Evolutionary conservation across 2,797 vertebrate species (phyloP).

Genomic region (Lagocephalus sceleratus): DNA sequence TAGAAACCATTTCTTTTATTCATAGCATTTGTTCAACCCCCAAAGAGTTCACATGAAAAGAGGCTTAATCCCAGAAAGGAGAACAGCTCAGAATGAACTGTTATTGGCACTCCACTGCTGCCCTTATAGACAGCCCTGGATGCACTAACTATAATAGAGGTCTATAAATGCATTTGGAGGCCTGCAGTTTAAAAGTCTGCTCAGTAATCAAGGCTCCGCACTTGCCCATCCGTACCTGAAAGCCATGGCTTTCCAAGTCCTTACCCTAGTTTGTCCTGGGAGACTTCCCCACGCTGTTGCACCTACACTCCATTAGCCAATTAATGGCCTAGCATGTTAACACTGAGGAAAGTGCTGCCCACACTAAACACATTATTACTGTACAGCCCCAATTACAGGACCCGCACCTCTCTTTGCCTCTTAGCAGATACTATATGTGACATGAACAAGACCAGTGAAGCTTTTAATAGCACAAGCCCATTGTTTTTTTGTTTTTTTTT

Average conservation of each 20-base stretch:
- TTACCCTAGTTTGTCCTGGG: constrained; percentile 23
- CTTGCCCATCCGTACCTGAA: constrained; percentile 18
- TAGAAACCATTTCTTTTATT: neutral
- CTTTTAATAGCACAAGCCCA: constrained; percentile 33
- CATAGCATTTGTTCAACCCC: too few species aligned
- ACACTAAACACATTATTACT: constrained; percentile 69
- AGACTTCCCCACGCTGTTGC: constrained; percentile 40
- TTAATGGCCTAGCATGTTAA: constrained; percentile 73
- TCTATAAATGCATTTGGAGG: neutral
- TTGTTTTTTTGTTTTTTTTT: neutral
- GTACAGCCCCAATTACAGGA: constrained; percentile 59
- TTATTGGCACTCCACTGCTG: too few species aligned
- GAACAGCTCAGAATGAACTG: too few species aligned
- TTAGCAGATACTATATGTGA: constrained; percentile 28
- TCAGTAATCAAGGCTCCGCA: constrained; percentile 27
- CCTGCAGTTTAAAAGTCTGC: neutral
- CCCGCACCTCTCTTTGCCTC: constrained; percentile 43
- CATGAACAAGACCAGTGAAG: constrained; percentile 8
- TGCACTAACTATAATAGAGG: neutral
- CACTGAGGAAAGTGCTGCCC: constrained; percentile 59
- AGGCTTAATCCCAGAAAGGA: too few species aligned
- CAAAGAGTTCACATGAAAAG: too few species aligned
- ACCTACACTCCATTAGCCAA: constrained; percentile 72
- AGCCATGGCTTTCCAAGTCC: constrained; percentile 20
- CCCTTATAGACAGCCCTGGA: neutral